Conservation (phyloP, 2,797 vertebrate genomes). For the Pempheris klunzingeri region DNA sequence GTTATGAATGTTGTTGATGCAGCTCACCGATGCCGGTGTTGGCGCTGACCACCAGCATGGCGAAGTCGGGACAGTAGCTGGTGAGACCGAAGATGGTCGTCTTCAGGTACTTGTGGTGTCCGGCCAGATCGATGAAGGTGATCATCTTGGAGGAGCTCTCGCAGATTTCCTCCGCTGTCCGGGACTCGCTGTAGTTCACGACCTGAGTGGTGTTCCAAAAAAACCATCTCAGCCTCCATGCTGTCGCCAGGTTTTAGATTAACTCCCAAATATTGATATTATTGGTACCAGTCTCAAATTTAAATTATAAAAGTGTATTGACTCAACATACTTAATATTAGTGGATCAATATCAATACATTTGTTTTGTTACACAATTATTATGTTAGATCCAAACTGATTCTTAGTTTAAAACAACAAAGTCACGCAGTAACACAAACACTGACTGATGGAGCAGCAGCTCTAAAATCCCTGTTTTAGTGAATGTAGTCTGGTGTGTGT, state of each 20-base stretch:
- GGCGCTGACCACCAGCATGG: constrained; percentile 96
- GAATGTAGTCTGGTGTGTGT: too few relatives aligned
- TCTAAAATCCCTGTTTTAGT: too few relatives aligned
- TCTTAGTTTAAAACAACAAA: too few relatives aligned
- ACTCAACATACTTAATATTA: not conserved
- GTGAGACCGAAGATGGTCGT: constrained; percentile 98
- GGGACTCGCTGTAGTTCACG: constrained; percentile 97
- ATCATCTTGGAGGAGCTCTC: constrained; percentile 99
- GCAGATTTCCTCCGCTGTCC: constrained; percentile 97
- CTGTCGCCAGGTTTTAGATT: not conserved
- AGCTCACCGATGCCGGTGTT: constrained; percentile 96
- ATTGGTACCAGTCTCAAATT: too few relatives aligned
- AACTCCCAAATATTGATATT: not conserved
- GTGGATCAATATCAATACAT: too few relatives aligned
- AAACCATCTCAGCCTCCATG: not conserved
- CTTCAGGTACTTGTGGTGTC: constrained; percentile 97
- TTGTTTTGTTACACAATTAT: too few relatives aligned
- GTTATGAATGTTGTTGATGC: not conserved
- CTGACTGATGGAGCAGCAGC: too few relatives aligned
- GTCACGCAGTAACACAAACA: too few relatives aligned
- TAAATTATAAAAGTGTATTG: not conserved
- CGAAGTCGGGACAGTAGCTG: constrained; percentile 97
- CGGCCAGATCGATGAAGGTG: constrained; percentile 97
- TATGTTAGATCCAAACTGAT: too few relatives aligned
- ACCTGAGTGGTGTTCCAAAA: constrained; percentile 90